A percentile compares a stretch with the other conserved stretches of the same genome.
These are phyloP conservation scores for Cossypha dichroa DNA, from an alignment of 2,797 vertebrate species.

Conservation along the genomic window DNA sequence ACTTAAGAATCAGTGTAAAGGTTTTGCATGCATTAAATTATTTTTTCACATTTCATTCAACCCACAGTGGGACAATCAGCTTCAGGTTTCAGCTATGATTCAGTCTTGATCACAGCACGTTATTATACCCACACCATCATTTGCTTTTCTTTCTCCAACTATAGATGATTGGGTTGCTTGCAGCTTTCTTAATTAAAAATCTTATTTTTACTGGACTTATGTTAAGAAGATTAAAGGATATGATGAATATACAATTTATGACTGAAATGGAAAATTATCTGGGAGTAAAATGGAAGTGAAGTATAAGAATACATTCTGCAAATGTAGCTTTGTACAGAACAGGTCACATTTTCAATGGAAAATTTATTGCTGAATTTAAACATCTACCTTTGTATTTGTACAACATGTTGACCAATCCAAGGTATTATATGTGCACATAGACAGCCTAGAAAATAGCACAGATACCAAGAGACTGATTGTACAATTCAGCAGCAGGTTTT, in stretches of 20 bases:
- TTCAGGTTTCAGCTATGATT: slow-evolving; percentile 48
- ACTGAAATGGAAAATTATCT: background rate
- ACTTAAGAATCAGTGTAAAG: slow-evolving; percentile 27
- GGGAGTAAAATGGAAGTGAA: background rate
- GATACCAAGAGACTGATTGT: fast-evolving
- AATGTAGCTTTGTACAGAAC: background rate
- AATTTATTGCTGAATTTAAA: background rate
- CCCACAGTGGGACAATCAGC: slow-evolving; percentile 49
- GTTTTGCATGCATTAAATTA: slow-evolving; percentile 55
- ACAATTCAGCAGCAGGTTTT: background rate
- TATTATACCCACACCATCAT: slow-evolving; percentile 8
- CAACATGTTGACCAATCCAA: background rate
- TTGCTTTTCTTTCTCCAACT: slow-evolving; percentile 59
- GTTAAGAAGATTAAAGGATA: slow-evolving; percentile 56
- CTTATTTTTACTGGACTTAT: slow-evolving; percentile 52
- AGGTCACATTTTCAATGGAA: background rate
- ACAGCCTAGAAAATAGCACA: background rate
- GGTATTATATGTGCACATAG: background rate
- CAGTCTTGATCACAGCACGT: slow-evolving; percentile 47
- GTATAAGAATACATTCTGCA: background rate
- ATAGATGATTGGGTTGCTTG: slow-evolving; percentile 46
- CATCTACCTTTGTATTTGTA: background rate
- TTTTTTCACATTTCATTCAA: slow-evolving; percentile 54
- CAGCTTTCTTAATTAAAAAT: slow-evolving; percentile 68
- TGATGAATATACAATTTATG: slow-evolving; percentile 2